Base-by-base conservation (phyloP, 2,797 vertebrate species). In the Smutsia gigantea region DNA sequence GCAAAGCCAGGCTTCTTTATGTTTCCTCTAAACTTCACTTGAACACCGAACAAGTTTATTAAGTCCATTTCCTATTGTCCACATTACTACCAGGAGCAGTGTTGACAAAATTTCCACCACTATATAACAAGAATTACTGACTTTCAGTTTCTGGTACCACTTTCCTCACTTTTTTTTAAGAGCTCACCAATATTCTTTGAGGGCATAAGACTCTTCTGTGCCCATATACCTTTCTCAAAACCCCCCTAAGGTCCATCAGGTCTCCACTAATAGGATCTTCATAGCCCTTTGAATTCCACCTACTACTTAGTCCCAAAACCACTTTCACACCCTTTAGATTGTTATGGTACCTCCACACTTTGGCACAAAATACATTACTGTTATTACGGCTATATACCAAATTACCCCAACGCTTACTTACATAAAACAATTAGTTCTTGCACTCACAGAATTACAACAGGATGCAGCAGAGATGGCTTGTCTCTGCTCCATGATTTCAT, bases 21-120 rank as follows among this genome's bases (percentile, higher is more conserved):
- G 17, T 53, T 92, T 87, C n/a, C 77, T 96, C 66, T 79, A 79
- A 93, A 79, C 66, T 71, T 94, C n/a, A 23, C 63, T 88, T 37
- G 31, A 69, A 90, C 57, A 27, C 19, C 34, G 9, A 91, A 59
- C 27, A 79, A 74, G 9, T 84, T 72, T 25, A 34, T 53, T 18
- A 64, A 19, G 46, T 39, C 27, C 10, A 53, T 51, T 81, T 95
- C 17, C 72, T 31, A 42, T 29, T 64, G 78, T 18, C 42, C 37
- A 72, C 49, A 68, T 42, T 77, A 57, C 37, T 69, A 31, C 25
- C 72, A 49, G 37, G 29, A 9, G 13, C 39, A 51, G 19, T 29
- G 14, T 21, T 46, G 29, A 39, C 46, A 34, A 34, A 82, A 27
- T 14, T 72, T 46, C 11, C 14, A 71, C 46, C 14, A 7, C 11